These are phyloP conservation scores for Heptranchias perlo DNA, from an alignment of 2,113 vertebrate genomes.

Conservation along the genomic window DNA sequence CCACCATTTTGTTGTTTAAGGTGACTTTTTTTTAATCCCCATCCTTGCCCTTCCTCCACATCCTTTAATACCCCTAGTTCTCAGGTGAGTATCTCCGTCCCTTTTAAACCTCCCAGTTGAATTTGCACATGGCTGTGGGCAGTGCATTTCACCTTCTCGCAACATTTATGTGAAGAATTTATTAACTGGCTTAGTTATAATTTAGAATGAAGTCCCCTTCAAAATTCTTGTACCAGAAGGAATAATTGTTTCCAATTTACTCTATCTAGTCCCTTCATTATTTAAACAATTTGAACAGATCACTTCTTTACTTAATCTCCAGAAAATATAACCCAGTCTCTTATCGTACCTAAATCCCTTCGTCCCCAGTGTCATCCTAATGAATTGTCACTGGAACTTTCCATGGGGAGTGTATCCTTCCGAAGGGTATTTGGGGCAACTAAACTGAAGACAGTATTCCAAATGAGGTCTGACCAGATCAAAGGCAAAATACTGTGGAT, in stretches of 20 bases:
- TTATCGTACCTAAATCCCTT: not conserved
- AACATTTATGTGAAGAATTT: not conserved
- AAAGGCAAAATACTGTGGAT: too few species aligned
- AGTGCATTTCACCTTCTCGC: not conserved
- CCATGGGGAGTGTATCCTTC: not conserved
- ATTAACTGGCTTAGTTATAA: not conserved
- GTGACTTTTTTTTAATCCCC: not conserved
- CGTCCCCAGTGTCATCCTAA: not conserved
- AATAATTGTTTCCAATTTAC: too few species aligned
- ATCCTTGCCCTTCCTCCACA: not conserved
- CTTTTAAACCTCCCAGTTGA: not conserved
- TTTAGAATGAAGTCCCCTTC: not conserved
- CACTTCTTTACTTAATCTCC: too few species aligned
- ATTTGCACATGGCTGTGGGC: not conserved
- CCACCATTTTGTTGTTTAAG: not conserved
- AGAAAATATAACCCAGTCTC: not conserved
- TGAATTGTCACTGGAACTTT: not conserved
- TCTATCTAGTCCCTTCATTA: too few species aligned
- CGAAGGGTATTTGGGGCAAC: not conserved
- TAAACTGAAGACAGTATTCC: not conserved
- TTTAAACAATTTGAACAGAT: too few species aligned
- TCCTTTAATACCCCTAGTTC: not conserved
- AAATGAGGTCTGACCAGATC: not conserved
- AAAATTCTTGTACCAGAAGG: too few species aligned
- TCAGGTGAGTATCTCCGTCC: not conserved